Evolutionary conservation across 2,888 invertebrate genomes (phyloP), one percentile per base, ranked within the genome.

Genomic region (Thysanoteuthis rhombus): DNA sequence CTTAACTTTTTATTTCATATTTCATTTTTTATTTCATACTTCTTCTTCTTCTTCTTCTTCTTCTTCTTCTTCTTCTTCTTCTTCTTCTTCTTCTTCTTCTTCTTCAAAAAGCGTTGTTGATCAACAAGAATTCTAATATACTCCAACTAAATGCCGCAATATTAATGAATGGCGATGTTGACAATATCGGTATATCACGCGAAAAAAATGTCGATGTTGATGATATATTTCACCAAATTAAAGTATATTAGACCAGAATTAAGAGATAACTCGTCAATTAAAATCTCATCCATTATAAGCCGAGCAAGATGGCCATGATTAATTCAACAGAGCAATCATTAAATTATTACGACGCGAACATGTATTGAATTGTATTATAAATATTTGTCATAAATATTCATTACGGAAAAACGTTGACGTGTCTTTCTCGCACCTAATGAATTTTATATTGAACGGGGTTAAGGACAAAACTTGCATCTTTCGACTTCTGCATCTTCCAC

Each of bases 261-360:
- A 75, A 75, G 75, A 75, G 75, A 75, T 75, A 75, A n/a, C 75
- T 75, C 75, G n/a, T 75, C 75, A 75, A 75, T 75, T 75, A 75
- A 75, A 75, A 75, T 75, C 75, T 12, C 75, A 75, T 75, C 75
- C 75, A 75, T 75, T 75, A 75, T 36, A 36, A 75, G 16, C n/a
- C 8, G 75, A 36, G n/a, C 75, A n/a, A 36, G 75, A 36, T 36
- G 19, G 75, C 75, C n/a, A 75, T 75, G 75, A 75, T 75, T 75
- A 75, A 75, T 75, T 75, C 75, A 75, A 25, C n/a, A 12, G n/a
- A 36, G n/a, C 19, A 12, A 75, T 75, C n/a, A 36, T 75, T n/a
- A 36, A 75, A 75, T 75, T 75, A 75, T 75, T 75, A 75, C 75
- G 75, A n/a, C n/a, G n/a, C n/a, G 75, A 36, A 75, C n/a, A 75